A percentile compares a stretch with the other conserved stretches of the same genome.
Evolutionary conservation across 2,113 vertebrate genomes (phyloP).

Genomic region (Brevimyrus niger): DNA sequence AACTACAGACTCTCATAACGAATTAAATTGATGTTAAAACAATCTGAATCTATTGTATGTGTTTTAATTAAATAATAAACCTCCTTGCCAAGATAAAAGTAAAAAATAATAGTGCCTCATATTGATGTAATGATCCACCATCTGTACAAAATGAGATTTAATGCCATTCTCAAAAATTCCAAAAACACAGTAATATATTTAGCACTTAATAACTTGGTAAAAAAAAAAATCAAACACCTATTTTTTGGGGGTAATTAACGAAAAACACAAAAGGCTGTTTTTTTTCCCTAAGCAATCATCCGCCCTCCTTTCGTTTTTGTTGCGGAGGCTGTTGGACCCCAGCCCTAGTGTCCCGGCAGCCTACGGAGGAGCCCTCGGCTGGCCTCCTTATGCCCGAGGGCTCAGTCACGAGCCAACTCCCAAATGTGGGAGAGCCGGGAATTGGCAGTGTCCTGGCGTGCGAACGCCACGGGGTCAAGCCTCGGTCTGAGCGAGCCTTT

Average conservation of each 20-base stretch:
- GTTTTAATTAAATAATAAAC: conserved; percentile 9
- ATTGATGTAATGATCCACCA: conserved; percentile 3
- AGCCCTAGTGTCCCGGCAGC: conserved; percentile 5
- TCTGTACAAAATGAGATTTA: conserved; percentile 4
- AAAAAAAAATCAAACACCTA: background rate
- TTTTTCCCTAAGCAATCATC: background rate
- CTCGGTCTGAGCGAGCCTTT: background rate
- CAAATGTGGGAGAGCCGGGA: conserved; percentile 20
- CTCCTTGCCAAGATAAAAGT: background rate
- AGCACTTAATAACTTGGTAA: conserved; percentile 2
- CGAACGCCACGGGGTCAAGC: background rate
- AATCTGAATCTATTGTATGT: background rate
- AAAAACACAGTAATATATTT: background rate
- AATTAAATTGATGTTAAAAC: background rate
- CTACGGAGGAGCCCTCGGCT: conserved; percentile 27
- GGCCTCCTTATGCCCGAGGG: conserved; percentile 36
- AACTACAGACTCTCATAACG: background rate
- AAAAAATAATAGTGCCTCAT: background rate
- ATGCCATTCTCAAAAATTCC: background rate
- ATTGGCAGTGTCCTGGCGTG: background rate
- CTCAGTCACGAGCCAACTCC: conserved; percentile 46
- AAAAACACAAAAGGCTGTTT: background rate
- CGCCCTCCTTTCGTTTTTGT: background rate
- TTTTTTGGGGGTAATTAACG: background rate
- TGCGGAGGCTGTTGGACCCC: background rate